A percentile compares a stretch with the other conserved stretches of the same genome.
Conservation (phyloP, 2,888 invertebrate genomes). For the Cheilosia pagana region DNA sequence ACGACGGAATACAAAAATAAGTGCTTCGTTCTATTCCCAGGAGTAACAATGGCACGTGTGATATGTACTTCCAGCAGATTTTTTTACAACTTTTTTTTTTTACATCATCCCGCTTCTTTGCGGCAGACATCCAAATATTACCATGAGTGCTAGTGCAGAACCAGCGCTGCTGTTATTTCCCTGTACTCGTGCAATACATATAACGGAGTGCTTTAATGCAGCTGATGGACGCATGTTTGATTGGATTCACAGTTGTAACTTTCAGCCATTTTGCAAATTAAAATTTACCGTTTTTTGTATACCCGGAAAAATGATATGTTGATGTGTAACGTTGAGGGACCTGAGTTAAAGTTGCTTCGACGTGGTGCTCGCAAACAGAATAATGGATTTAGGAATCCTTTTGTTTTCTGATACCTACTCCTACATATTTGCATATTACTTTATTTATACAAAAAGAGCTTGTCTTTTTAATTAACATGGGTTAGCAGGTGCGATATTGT, state of each 20-base stretch:
- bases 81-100: conserved; percentile 60
- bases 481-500: conserved; percentile 42
- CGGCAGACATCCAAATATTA: conserved; percentile 27
- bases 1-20: conserved; percentile 31
- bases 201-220: conserved; percentile 32
- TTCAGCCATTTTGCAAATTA: conserved; percentile 64
- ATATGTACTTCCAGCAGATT: conserved; percentile 37
- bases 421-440: conserved; percentile 4
- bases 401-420: conserved; percentile 37
- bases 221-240: conserved; percentile 58
- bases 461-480: conserved; percentile 58
- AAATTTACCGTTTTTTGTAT: conserved; percentile 43
- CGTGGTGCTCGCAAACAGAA: conserved; percentile 45
- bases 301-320: not conserved
- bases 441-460: not conserved
- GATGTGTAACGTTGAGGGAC: not conserved
- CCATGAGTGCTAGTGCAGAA: conserved; percentile 3
- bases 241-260: conserved; percentile 49
- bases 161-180: conserved; percentile 4
- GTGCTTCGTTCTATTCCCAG: conserved; percentile 51
- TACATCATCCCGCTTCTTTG: conserved; percentile 41
- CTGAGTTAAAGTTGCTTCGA: conserved; percentile 12
- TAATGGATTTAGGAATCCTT: conserved; percentile 46
- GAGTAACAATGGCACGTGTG: conserved; percentile 57
- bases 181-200: conserved; percentile 30